These are phyloP conservation scores for Fragum whitleyi DNA, from an alignment of 2,888 invertebrate species.

Conservation along the genomic window DNA sequence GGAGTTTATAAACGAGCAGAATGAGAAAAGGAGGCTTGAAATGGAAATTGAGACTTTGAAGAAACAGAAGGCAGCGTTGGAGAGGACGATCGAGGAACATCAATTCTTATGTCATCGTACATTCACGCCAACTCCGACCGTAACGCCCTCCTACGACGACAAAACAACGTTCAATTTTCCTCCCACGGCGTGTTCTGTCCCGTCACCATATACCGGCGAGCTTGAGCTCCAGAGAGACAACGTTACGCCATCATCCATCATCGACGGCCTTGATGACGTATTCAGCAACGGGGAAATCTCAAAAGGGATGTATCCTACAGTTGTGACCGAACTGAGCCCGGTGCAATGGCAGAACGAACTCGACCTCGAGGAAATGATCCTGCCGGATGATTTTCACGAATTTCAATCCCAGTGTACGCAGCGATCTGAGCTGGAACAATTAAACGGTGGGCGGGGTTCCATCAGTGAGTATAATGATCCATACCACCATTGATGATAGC, in stretches of 20 bases:
- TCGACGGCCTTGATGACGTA: slow-evolving; percentile 45
- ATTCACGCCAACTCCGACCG: slow-evolving; percentile 26
- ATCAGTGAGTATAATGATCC: slow-evolving; percentile 41
- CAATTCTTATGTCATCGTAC: slow-evolving; percentile 28
- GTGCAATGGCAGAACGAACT: background rate
- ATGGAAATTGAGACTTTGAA: slow-evolving; percentile 38
- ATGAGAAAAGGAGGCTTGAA: slow-evolving; percentile 27
- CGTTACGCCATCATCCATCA: background rate
- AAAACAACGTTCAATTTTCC: slow-evolving; percentile 32
- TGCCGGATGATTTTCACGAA: slow-evolving; percentile 31
- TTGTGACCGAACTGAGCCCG: background rate
- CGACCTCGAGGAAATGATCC: slow-evolving; percentile 3
- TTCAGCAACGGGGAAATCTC: background rate
- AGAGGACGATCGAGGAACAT: slow-evolving; percentile 47
- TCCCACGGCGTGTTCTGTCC: background rate
- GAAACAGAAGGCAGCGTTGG: slow-evolving; percentile 43
- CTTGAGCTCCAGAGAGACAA: background rate
- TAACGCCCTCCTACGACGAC: slow-evolving; percentile 37
- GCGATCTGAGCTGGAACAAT: slow-evolving; percentile 28
- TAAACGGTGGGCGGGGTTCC: slow-evolving; percentile 38
- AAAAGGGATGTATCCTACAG: slow-evolving; percentile 6
- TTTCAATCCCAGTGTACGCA: slow-evolving; percentile 27
- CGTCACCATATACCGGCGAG: slow-evolving; percentile 1
- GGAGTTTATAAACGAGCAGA: slow-evolving; percentile 51
- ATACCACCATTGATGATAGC: slow-evolving; percentile 4